These are phyloP conservation scores for human (Homo sapiens) DNA, from an alignment of 2,113 vertebrate species.

Conservation along the genomic window GRCh38 chr9:120996001-120996500, in stretches of 20 bases:
- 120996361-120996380: not conserved
- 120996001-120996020: too few species aligned
- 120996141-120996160: constrained; percentile 6
- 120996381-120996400: not conserved
- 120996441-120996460: not conserved
- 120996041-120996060: too few species aligned
- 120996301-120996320: constrained; percentile 83
- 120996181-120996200: not conserved
- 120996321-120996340: constrained; percentile 41
- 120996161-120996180: constrained; percentile 15
- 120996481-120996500: not conserved
- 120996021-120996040: too few species aligned
- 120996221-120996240: constrained; percentile 83
- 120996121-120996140: not conserved
- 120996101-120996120: not conserved
- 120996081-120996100: too few species aligned
- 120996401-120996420: not conserved
- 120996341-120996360: not conserved
- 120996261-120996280: constrained; percentile 81
- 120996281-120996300: constrained; percentile 93
- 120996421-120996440: not conserved
- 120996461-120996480: constrained; percentile 5
- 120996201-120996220: constrained; percentile 18
- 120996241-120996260: constrained; percentile 93
- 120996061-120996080: too few species aligned